Percentiles rank a stretch among this genome's conserved stretches.
phyloP scores from a whole-genome alignment of 1,140 invertebrate species.

The Drosophila malerkotliana region DNA sequence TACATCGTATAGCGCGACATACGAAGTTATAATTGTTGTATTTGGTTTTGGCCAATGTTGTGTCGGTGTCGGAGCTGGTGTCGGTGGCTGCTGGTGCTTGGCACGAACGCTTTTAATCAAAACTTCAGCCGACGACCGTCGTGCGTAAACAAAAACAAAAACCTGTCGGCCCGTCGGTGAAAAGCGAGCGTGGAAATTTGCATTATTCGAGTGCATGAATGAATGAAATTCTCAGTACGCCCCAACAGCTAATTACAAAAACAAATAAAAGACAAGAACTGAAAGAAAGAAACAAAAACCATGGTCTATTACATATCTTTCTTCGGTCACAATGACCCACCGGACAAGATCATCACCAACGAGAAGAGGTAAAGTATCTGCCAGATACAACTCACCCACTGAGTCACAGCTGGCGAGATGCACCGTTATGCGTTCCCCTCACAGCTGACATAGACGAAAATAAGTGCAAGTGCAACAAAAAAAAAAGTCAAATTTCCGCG shows the following conservation, averaged over 20 bases:
- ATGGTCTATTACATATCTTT: conserved; percentile 82
- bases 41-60: conserved; percentile 9
- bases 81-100: conserved; percentile 72
- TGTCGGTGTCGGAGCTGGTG: background rate
- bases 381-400: conserved; percentile 11
- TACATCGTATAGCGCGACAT: conserved; percentile 40
- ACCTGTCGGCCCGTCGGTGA: conserved; percentile 17
- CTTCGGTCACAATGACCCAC: conserved; percentile 74
- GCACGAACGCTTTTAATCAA: conserved; percentile 73
- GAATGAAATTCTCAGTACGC: conserved; percentile 62
- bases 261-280: conserved; percentile 55
- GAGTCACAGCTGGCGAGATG: conserved; percentile 43
- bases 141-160: conserved; percentile 62
- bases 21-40: conserved; percentile 18
- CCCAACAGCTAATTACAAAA: conserved; percentile 62
- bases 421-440: conserved; percentile 25
- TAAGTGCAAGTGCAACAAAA: conserved; percentile 15
- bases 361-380: conserved; percentile 73
- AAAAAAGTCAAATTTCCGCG: conserved; percentile 61
- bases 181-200: conserved; percentile 70
- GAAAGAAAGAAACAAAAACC: conserved; percentile 17
- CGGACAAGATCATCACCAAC: conserved; percentile 71
- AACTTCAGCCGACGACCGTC: conserved; percentile 29
- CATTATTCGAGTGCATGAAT: conserved; percentile 71
- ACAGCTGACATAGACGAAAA: conserved; percentile 25